Base-by-base conservation (phyloP, 2,888 invertebrate genomes). In the Boloria selene region DNA sequence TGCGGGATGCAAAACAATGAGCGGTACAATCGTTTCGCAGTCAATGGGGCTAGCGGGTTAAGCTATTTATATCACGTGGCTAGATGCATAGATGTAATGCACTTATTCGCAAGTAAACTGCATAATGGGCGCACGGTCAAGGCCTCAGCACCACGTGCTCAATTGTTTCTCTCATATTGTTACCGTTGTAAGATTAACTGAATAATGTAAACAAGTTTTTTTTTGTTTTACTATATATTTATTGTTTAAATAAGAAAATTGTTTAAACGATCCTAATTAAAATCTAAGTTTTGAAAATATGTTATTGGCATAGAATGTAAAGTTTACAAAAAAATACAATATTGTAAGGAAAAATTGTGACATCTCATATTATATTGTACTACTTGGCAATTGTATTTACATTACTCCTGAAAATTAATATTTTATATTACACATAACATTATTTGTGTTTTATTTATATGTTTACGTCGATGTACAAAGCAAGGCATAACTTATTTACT, bases 81-180 rank as follows among this genome's bases (percentile, higher is more conserved):
- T 71, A 69, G 68, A 67, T 67, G 70, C 70, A 55, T 68, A 65
- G 86, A 84, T 84, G 82, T 80, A 80, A 78, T 87, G 89, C 87
- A 88, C 84, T 89, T 82, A 86, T 89, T 89, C 84, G 85, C 85
- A 86, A 89, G 88, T 86, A 87, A 89, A 69, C 66, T 88, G 87
- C 86, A 88, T 90, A 90, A 89, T 90, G 84, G 86, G 87, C 87
- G 86, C 84, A 85, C 88, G 89, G 89, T 88, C 91, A 90, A 90
- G 90, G 91, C 74, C 81, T 84, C 85, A 82, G 70, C 82, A 85
- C 87, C 88, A 88, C 86, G 86, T 86, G 88, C 79, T 79, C 81
- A 84, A 84, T 87, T 88, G 86, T 86, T 88, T 85, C 66, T 16
- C 44, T 26, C 63, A 26, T 53, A 60, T 55, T 64, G 64, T 60